These are phyloP conservation scores for Paramormyrops hopkinsi DNA, from an alignment of 2,797 vertebrate species.

Conservation along the genomic window DNA sequence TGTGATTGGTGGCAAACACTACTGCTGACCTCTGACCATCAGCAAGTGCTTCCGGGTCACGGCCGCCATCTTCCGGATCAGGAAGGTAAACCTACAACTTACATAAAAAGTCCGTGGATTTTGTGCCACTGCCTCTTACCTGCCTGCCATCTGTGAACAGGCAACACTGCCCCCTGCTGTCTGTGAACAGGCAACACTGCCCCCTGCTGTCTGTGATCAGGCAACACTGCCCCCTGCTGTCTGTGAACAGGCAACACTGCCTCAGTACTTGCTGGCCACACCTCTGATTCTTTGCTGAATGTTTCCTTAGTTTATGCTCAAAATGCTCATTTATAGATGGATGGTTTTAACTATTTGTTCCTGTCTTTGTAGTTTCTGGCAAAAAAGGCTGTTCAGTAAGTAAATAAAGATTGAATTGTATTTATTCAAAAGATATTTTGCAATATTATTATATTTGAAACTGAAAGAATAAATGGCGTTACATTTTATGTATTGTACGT, in stretches of 20 bases:
- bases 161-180: background rate
- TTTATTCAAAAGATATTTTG: background rate
- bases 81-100: background rate
- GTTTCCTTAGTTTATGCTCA: background rate
- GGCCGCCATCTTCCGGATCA: background rate
- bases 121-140: background rate
- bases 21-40: background rate
- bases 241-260: background rate
- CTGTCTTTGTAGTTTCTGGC: background rate
- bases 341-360: background rate
- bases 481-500: background rate
- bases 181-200: background rate
- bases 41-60: background rate
- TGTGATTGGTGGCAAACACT: background rate
- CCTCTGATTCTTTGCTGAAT: background rate
- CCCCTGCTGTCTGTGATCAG: too few species aligned
- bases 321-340: background rate
- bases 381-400: conserved; percentile 5
- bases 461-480: background rate
- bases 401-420: background rate
- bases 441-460: background rate
- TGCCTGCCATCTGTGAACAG: background rate
- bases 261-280: background rate
- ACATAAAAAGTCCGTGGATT: background rate
- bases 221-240: background rate